phyloP scores from a whole-genome alignment of 2,113 vertebrate species.

The Setophaga coronata region DNA sequence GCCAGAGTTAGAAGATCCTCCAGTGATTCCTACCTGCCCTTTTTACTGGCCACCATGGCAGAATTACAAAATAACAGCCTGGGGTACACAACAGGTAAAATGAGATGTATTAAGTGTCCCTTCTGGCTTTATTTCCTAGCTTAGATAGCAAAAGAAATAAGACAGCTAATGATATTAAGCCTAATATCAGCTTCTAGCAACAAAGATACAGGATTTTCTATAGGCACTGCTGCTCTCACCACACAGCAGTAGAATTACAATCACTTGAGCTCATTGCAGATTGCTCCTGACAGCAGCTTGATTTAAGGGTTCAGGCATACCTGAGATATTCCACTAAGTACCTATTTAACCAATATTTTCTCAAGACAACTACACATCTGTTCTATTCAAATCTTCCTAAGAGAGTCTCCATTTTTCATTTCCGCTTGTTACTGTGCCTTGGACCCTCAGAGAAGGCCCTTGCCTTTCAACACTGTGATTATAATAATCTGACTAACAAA shows the following conservation, averaged over 20 bases:
- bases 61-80: neutral
- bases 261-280: neutral
- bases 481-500: neutral
- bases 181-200: neutral
- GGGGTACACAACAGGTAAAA: neutral
- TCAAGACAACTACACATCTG: neutral
- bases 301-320: neutral
- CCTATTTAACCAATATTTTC: neutral
- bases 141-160: neutral
- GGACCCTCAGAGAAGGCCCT: neutral
- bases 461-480: neutral
- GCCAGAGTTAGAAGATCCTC: neutral
- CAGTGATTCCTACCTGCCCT: neutral
- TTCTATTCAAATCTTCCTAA: neutral
- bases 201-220: neutral
- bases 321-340: neutral
- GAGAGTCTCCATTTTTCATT: neutral
- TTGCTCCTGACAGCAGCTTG: neutral
- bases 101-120: rapidly evolving
- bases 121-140: neutral
- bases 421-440: neutral
- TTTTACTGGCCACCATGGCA: neutral
- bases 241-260: neutral
- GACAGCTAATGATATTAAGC: neutral
- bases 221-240: neutral